phyloP scores from a whole-genome alignment of 2,888 invertebrate species.

The Brachypterus glaber region DNA sequence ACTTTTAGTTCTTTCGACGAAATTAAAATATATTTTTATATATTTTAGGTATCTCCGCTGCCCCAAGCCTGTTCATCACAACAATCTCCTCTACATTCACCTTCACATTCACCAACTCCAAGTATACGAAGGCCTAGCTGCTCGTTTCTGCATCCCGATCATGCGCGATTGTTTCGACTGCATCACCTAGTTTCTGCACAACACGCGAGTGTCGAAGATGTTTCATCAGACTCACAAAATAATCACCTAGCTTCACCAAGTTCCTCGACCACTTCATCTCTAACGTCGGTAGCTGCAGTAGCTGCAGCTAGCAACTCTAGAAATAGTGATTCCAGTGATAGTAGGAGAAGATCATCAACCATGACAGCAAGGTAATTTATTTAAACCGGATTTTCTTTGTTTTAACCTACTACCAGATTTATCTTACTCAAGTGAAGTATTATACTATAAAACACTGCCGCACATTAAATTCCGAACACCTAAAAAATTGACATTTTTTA shows the following conservation, averaged over 20 bases:
- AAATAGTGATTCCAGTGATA: slow-evolving; percentile 39
- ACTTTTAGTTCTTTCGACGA: too few relatives aligned
- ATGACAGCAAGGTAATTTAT: slow-evolving; percentile 46
- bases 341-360: slow-evolving; percentile 47
- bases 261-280: slow-evolving; percentile 50
- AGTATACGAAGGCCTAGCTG: slow-evolving; percentile 47
- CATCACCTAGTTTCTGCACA: slow-evolving; percentile 40
- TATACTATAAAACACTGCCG: too few relatives aligned
- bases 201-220: slow-evolving; percentile 40
- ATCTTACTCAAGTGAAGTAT: too few relatives aligned
- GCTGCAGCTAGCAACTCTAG: slow-evolving; percentile 25
- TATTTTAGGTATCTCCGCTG: slow-evolving; percentile 45
- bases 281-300: slow-evolving; percentile 44
- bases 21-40: too few relatives aligned
- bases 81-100: too few relatives aligned
- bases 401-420: too few relatives aligned
- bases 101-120: slow-evolving; percentile 35
- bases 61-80: slow-evolving; percentile 40
- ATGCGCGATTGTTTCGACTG: slow-evolving; percentile 51
- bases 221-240: slow-evolving; percentile 39
- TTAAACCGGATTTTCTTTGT: too few relatives aligned
- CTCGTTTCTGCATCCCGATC: slow-evolving; percentile 57
- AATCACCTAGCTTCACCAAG: slow-evolving; percentile 41
- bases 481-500: too few relatives aligned
- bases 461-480: too few relatives aligned